These are phyloP conservation scores for Pituophis catenifer DNA, from an alignment of 2,113 vertebrate species.

Conservation along the genomic window DNA sequence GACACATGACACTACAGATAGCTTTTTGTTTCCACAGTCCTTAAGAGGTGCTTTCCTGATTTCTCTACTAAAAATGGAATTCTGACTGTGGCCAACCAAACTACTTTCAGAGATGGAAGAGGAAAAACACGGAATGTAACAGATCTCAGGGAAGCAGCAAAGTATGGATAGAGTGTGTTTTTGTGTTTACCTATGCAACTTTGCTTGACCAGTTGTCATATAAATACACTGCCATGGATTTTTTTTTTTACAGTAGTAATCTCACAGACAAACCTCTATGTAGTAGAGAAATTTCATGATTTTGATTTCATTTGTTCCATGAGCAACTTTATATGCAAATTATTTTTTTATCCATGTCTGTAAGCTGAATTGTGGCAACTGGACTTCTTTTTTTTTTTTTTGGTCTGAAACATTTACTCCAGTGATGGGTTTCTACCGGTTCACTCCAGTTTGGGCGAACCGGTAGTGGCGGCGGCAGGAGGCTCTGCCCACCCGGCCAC, in stretches of 20 bases:
- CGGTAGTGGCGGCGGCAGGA: too few species aligned
- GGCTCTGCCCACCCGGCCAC: too few species aligned
- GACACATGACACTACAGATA: neutral
- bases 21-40: constrained; percentile 72
- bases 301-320: neutral
- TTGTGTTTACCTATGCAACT: neutral
- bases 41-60: constrained; percentile 94
- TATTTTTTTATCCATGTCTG: neutral
- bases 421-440: too few species aligned
- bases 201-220: neutral
- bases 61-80: constrained; percentile 85
- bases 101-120: constrained; percentile 80
- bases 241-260: neutral
- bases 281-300: neutral
- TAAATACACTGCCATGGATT: neutral
- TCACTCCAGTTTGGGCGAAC: too few species aligned
- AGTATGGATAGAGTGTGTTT: constrained; percentile 73
- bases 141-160: constrained; percentile 85
- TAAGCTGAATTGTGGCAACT: neutral
- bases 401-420: neutral
- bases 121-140: constrained; percentile 78
- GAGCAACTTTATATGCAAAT: neutral
- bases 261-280: neutral
- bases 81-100: constrained; percentile 82
- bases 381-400: neutral